Percentiles rank a stretch among this genome's conserved stretches.
These are phyloP conservation scores for Euleptes europaea DNA, from an alignment of 2,113 vertebrate species.

Conservation along the genomic window DNA sequence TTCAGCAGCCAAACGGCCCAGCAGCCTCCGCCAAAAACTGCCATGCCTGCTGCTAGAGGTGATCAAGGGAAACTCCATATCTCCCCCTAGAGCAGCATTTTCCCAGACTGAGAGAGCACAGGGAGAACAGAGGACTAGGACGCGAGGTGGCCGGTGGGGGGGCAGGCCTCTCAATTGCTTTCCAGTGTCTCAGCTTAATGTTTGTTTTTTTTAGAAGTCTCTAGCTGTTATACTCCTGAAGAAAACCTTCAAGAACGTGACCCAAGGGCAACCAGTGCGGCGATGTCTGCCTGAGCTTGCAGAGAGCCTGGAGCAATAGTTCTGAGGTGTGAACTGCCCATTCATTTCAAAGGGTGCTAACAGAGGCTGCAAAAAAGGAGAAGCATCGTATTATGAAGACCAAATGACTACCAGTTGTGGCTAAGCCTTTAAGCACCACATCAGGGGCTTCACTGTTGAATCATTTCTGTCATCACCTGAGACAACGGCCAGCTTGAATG, in stretches of 20 bases:
- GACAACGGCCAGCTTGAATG: neutral
- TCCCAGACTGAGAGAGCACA: slow-evolving; percentile 57
- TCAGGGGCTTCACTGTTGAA: slow-evolving; percentile 22
- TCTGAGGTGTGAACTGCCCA: slow-evolving; percentile 15
- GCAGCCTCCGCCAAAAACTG: slow-evolving; percentile 71
- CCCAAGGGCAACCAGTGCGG: slow-evolving; percentile 20
- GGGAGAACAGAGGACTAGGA: slow-evolving; percentile 58
- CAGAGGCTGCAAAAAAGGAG: slow-evolving; percentile 30
- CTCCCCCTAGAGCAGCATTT: slow-evolving; percentile 63
- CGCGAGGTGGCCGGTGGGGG: slow-evolving; percentile 41
- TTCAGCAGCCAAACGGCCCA: slow-evolving; percentile 60
- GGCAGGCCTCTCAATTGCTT: slow-evolving; percentile 49
- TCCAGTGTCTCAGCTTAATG: slow-evolving; percentile 61
- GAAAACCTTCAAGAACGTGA: slow-evolving; percentile 21
- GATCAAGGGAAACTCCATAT: slow-evolving; percentile 74
- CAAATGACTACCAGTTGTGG: slow-evolving; percentile 43
- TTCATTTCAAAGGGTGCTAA: slow-evolving; percentile 47
- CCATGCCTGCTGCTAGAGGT: slow-evolving; percentile 75
- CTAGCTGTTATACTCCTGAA: slow-evolving; percentile 29
- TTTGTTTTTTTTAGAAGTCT: slow-evolving; percentile 36
- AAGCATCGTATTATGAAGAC: slow-evolving; percentile 35
- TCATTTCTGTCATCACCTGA: neutral
- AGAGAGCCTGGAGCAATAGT: slow-evolving; percentile 41
- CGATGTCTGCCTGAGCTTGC: slow-evolving; percentile 38
- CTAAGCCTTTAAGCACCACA: slow-evolving; percentile 34